phyloP scores from a whole-genome alignment of 2,888 invertebrate genomes.

The Cantharis lateralis region DNA sequence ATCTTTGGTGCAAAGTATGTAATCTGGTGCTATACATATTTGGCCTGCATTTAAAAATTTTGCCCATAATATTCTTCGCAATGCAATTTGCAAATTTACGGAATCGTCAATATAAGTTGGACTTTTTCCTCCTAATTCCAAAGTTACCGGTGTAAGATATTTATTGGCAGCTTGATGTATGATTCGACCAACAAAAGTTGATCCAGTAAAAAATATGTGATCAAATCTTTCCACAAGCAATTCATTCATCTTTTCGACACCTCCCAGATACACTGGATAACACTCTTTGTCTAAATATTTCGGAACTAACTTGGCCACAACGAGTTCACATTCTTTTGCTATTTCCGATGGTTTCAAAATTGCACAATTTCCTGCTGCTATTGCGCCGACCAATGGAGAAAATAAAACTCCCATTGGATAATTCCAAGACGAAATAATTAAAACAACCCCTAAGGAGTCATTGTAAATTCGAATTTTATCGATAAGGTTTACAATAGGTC shows the following conservation, averaged over 20 bases:
- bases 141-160: constrained; percentile 87
- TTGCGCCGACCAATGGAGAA: constrained; percentile 81
- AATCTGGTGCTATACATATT: constrained; percentile 97
- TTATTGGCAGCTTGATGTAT: constrained; percentile 90
- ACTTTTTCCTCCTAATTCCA: constrained; percentile 86
- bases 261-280: constrained; percentile 80
- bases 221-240: constrained; percentile 89
- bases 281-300: constrained; percentile 93
- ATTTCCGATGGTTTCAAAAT: constrained; percentile 93
- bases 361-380: constrained; percentile 92
- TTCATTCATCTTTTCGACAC: constrained; percentile 82
- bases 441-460: constrained; percentile 92
- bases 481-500: constrained; percentile 70
- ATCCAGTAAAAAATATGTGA: constrained; percentile 96
- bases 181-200: constrained; percentile 82
- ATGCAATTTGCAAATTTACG: constrained; percentile 75
- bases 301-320: constrained; percentile 76
- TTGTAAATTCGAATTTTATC: constrained; percentile 76
- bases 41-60: constrained; percentile 93
- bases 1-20: constrained; percentile 80
- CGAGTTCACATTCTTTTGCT: constrained; percentile 70
- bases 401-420: constrained; percentile 87
- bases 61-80: constrained; percentile 90
- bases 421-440: constrained; percentile 95
- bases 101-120: constrained; percentile 89